Evolutionary conservation across 2,113 vertebrate species (phyloP), one percentile per base, ranked within the genome.

Genomic region (Aptenodytes patagonicus): DNA sequence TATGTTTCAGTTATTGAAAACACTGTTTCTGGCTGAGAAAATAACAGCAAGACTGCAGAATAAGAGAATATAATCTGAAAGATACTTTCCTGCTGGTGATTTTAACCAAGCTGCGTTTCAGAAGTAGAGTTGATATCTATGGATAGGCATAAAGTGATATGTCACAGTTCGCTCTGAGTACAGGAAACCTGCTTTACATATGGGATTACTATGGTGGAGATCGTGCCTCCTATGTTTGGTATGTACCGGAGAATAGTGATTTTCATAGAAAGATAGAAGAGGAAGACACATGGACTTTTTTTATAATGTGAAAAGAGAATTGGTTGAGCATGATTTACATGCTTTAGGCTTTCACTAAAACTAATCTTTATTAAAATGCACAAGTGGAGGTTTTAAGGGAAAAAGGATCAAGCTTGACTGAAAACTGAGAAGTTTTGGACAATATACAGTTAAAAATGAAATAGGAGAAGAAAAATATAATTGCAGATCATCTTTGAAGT

Each of bases 181-280:
- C 28, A 14, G 46, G 28, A 61, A 49, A 28, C 36, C 34, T 44
- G 4, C 28, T 55, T 55, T 61, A 44, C 11, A 32, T 25, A 10
- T n/a, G 58, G 31, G 19, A 17, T 61, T 38, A 3, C 32, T 32
- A 0, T 47, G 34, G 5, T n/a, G 20, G 17, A 47, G 44, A 36
- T 57, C 10, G 55, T 51, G 24, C n/a, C 49, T 69, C 1, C 1
- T 25, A 5, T 62, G 29, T 36, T 46, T 58, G 16, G 29, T 72
- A 51, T 3, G 1, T 47, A 22, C 4, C 0, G 4, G 2, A 17
- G 17, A n/a, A 44, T 3, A 51, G 11, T 13, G 55, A 32, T 17
- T 83, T 69, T 52, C 9, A 20, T 17, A 34, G 36, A 57, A 66
- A 66, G 38, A 8, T 2, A 47, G 11, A 72, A 24, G 15, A 22